These are phyloP conservation scores for Neomorphus geoffroyi DNA, from an alignment of 2,797 vertebrate genomes.

Conservation along the genomic window DNA sequence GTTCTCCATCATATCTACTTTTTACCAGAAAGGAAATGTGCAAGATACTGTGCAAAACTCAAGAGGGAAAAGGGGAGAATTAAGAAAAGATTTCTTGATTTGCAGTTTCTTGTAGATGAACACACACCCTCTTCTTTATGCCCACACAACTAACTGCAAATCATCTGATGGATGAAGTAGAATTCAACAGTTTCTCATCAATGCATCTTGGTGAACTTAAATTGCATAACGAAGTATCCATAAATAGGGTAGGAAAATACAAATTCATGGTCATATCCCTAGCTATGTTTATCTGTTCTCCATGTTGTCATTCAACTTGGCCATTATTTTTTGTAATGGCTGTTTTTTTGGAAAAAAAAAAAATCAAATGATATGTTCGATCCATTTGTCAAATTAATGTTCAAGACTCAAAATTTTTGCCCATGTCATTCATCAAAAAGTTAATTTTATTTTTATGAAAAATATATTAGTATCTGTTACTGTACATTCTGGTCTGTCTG, in stretches of 20 bases:
- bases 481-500: neutral
- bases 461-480: neutral
- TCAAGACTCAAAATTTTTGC: neutral
- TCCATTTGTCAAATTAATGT: neutral
- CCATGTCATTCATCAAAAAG: neutral
- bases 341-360: neutral
- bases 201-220: neutral
- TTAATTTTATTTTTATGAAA: neutral
- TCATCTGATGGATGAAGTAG: neutral
- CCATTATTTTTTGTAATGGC: neutral
- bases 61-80: neutral
- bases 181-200: neutral
- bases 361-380: neutral
- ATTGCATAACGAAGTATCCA: neutral
- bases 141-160: neutral
- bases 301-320: rapidly evolving
- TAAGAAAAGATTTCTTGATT: neutral
- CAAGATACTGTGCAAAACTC: neutral
- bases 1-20: conserved; percentile 29
- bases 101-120: neutral
- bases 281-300: neutral
- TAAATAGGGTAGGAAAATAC: neutral
- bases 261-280: neutral
- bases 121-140: neutral
- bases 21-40: conserved; percentile 46